Conservation (phyloP, 2,888 invertebrate genomes). For the Sminthurinus aureus region DNA sequence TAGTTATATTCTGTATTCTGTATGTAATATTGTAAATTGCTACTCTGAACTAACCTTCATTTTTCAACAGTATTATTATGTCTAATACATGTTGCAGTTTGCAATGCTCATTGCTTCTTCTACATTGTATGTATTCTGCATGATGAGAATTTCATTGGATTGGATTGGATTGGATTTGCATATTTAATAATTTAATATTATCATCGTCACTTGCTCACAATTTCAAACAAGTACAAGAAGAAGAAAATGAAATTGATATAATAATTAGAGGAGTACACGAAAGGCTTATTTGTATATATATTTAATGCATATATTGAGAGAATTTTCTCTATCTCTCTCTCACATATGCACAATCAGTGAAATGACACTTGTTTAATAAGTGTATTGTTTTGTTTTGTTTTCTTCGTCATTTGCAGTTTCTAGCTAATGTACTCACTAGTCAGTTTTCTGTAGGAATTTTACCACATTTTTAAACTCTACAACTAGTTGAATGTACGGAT, state of each 20-base stretch:
- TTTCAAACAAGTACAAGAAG: neutral
- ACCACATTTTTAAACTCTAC: too few species aligned
- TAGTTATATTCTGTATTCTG: too few species aligned
- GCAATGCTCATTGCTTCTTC: too few species aligned
- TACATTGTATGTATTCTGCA: neutral
- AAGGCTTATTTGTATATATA: neutral
- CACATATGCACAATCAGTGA: neutral
- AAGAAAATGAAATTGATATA: neutral
- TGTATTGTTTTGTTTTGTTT: too few species aligned
- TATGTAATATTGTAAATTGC: neutral
- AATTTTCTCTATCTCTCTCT: neutral
- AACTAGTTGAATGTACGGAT: too few species aligned
- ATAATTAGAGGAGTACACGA: neutral
- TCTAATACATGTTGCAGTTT: too few species aligned
- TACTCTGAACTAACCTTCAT: constrained; percentile 14
- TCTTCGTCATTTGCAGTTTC: too few species aligned
- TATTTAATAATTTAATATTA: neutral
- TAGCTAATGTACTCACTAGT: too few species aligned
- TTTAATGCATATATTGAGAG: too few species aligned
- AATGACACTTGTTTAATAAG: too few species aligned
- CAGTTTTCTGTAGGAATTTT: too few species aligned
- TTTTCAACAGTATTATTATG: neutral
- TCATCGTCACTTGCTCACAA: neutral
- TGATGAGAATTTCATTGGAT: neutral
- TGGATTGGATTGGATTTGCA: too few species aligned